Evolutionary conservation across 2,888 invertebrate genomes (phyloP), one percentile per base, ranked within the genome.

Genomic region (Sminthurinus aureus): DNA sequence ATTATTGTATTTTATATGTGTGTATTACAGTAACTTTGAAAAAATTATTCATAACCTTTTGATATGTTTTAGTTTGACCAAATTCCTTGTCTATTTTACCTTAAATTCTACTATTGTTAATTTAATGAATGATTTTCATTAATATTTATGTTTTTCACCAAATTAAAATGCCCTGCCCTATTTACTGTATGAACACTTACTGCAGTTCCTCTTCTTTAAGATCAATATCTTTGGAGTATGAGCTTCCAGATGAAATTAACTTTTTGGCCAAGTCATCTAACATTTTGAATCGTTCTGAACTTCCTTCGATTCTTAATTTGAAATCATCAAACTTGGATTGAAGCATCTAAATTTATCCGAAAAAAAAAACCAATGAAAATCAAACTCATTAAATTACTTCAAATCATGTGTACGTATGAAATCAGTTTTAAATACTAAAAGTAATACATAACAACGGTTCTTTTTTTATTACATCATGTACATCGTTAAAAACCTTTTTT

Each of bases 321-420:
- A 98, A 94, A 90, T 98, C 98, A 87, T 97, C 96, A 90, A 98
- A 98, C 90, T 97, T 97, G 64, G 94, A 94, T 90, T 96, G 94
- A 52, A 98, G 91, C 83, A 96, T 92, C 94, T 95, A 89, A 74
- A 38, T 38, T 12, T 15, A 74, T 38, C 26, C 22, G 69, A 66
- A 51, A 58, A 77, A 66, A 51, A 58, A 58, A 58, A 78, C 11
- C 58, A 78, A 13, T 64, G 20, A 9, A n/a, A 64, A 78, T n/a
- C n/a, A n/a, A n/a, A n/a, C n/a, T n/a, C n/a, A n/a, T n/a, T n/a
- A n/a, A n/a, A n/a, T n/a, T n/a, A n/a, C n/a, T n/a, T n/a, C n/a
- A n/a, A n/a, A n/a, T n/a, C n/a, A n/a, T n/a, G n/a, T n/a, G n/a
- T n/a, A n/a, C n/a, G n/a, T n/a, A n/a, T n/a, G n/a, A n/a, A n/a